These are phyloP conservation scores for Agrochola circellaris DNA, from an alignment of 2,888 invertebrate genomes.

Conservation along the genomic window DNA sequence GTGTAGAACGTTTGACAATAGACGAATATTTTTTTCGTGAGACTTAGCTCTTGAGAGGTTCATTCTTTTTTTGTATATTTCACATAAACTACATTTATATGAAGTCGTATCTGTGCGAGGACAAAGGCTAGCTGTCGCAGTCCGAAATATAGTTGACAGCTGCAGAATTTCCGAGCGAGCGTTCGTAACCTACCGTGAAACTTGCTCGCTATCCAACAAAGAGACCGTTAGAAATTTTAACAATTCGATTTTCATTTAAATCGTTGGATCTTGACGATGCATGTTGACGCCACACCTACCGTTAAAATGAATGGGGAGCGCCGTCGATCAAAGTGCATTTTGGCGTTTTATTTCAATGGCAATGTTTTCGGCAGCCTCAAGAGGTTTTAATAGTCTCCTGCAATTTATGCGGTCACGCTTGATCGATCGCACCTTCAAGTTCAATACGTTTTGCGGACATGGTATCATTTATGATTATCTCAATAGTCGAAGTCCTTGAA, in stretches of 20 bases:
- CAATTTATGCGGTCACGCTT: constrained; percentile 83
- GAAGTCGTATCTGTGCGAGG: constrained; percentile 86
- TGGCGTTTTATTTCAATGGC: constrained; percentile 79
- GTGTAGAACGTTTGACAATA: constrained; percentile 82
- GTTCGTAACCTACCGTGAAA: constrained; percentile 85
- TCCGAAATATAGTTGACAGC: constrained; percentile 87
- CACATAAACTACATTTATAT: constrained; percentile 90
- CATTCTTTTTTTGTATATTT: constrained; percentile 84
- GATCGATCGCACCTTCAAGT: constrained; percentile 84
- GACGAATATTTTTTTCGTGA: constrained; percentile 83
- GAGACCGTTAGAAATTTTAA: constrained; percentile 83
- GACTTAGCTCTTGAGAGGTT: constrained; percentile 85
- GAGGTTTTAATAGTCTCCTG: constrained; percentile 81
- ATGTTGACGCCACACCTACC: constrained; percentile 86
- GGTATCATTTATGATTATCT: constrained; percentile 75
- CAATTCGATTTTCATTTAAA: constrained; percentile 85
- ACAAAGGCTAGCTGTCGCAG: constrained; percentile 85
- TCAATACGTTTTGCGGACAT: constrained; percentile 74
- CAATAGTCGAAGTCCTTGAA: constrained; percentile 59
- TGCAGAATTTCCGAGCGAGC: constrained; percentile 82
- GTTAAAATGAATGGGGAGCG: constrained; percentile 76
- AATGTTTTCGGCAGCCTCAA: constrained; percentile 77
- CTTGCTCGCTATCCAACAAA: constrained; percentile 83
- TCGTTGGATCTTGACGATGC: constrained; percentile 77
- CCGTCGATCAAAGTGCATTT: constrained; percentile 75